A percentile compares a stretch with the other conserved stretches of the same genome.
phyloP scores from a whole-genome alignment of 2,797 vertebrate species.

The Prunella strophiata region DNA sequence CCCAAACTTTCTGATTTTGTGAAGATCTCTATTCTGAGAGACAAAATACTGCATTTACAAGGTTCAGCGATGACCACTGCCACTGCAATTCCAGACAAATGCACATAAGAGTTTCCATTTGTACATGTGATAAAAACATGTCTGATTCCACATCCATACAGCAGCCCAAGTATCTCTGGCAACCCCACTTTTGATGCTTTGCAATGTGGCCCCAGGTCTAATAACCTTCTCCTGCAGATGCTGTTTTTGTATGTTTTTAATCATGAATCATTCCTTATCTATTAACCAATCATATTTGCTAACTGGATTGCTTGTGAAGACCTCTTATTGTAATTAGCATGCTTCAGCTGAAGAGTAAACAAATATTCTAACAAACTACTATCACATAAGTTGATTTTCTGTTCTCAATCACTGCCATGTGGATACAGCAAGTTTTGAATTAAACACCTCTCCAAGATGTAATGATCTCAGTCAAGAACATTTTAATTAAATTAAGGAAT shows the following conservation, averaged over 20 bases:
- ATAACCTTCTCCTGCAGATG: slow-evolving; percentile 16
- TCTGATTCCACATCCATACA: not conserved
- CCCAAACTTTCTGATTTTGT: not conserved
- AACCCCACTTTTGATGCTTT: not conserved
- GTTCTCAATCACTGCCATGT: slow-evolving; percentile 71
- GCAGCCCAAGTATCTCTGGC: not conserved
- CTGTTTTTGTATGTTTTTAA: slow-evolving; percentile 48
- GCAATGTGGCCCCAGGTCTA: not conserved
- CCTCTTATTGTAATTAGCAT: slow-evolving; percentile 79
- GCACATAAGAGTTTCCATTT: not conserved
- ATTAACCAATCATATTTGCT: slow-evolving; percentile 73
- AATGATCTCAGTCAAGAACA: slow-evolving; percentile 75
- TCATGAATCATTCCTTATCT: slow-evolving; percentile 62
- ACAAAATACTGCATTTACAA: not conserved
- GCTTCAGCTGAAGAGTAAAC: slow-evolving; percentile 77
- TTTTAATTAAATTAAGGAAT: slow-evolving; percentile 75
- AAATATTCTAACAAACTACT: slow-evolving; percentile 79
- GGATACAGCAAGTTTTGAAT: slow-evolving; percentile 73
- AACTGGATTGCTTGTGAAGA: slow-evolving; percentile 73
- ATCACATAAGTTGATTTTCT: slow-evolving; percentile 76
- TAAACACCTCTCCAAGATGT: slow-evolving; percentile 73
- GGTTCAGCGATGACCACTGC: not conserved
- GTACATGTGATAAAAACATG: not conserved
- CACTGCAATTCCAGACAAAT: not conserved
- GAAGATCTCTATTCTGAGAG: not conserved